phyloP scores from a whole-genome alignment of 2,888 invertebrate genomes.

The Ametastegia equiseti region DNA sequence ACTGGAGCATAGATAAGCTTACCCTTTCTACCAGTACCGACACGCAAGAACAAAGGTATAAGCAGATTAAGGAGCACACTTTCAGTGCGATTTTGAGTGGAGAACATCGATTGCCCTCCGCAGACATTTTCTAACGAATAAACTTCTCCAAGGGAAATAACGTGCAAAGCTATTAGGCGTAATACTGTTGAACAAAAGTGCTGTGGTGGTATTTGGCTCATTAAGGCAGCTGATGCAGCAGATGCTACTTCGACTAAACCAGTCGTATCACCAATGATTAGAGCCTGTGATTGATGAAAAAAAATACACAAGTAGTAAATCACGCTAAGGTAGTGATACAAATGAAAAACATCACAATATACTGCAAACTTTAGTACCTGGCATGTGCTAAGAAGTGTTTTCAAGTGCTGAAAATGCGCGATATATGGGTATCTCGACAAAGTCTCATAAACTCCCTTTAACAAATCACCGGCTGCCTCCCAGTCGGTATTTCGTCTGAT shows the following conservation, averaged over 20 bases:
- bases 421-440: slow-evolving; percentile 96
- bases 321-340: background rate
- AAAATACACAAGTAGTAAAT: slow-evolving; percentile 7
- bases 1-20: slow-evolving; percentile 51
- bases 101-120: slow-evolving; percentile 92
- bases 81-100: slow-evolving; percentile 94
- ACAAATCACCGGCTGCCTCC: slow-evolving; percentile 95
- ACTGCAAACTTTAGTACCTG: slow-evolving; percentile 80
- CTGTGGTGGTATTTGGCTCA: slow-evolving; percentile 95
- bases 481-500: slow-evolving; percentile 96
- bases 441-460: slow-evolving; percentile 97
- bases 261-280: slow-evolving; percentile 88
- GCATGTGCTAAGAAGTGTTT: slow-evolving; percentile 89
- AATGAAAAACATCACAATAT: background rate
- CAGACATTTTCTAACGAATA: slow-evolving; percentile 97
- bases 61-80: slow-evolving; percentile 97
- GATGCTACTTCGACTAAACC: slow-evolving; percentile 87
- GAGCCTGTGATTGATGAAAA: slow-evolving; percentile 77
- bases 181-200: slow-evolving; percentile 98
- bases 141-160: slow-evolving; percentile 94
- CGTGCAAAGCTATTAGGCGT: slow-evolving; percentile 94
- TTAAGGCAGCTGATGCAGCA: slow-evolving; percentile 87
- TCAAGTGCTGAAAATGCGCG: slow-evolving; percentile 97
- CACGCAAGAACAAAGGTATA: slow-evolving; percentile 96
- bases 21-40: slow-evolving; percentile 97